These are phyloP conservation scores for Cataglyphis altisquamis DNA, from an alignment of 2,888 invertebrate species.

Conservation along the genomic window DNA sequence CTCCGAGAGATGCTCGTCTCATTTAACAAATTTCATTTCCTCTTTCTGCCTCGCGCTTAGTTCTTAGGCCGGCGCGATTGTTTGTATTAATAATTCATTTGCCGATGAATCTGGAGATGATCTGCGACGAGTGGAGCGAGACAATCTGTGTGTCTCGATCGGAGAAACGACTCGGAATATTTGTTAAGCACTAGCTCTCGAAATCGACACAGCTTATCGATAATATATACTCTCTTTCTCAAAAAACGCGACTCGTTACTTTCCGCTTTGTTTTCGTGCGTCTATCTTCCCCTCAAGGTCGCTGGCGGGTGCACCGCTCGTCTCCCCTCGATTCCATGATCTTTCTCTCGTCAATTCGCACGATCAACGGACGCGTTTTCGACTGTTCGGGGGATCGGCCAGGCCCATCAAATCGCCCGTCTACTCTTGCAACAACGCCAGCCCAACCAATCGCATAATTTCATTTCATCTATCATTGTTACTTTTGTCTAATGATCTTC, in stretches of 20 bases:
- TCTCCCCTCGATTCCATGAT: conserved; percentile 29
- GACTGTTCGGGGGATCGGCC: conserved; percentile 23
- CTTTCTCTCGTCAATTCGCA: conserved; percentile 28
- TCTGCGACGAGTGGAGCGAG: background rate
- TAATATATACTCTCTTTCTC: conserved; percentile 66
- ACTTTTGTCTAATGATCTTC: background rate
- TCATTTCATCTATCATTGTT: background rate
- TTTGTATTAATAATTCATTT: background rate
- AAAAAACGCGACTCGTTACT: conserved; percentile 72
- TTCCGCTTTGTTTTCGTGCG: conserved; percentile 78
- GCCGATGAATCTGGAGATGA: background rate
- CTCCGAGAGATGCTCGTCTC: conserved; percentile 61
- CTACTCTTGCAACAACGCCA: background rate
- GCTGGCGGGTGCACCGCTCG: conserved; percentile 78
- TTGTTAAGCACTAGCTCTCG: conserved; percentile 73
- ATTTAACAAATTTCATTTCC: background rate
- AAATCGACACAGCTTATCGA: conserved; percentile 74
- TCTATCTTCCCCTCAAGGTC: conserved; percentile 81
- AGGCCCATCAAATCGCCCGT: background rate
- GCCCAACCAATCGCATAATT: conserved; percentile 17
- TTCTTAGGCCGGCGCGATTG: conserved; percentile 41
- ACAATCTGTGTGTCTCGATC: too few species aligned
- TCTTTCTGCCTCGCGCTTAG: conserved; percentile 7
- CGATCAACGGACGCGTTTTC: conserved; percentile 43
- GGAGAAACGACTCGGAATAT: conserved; percentile 68